Percentiles rank a stretch among this genome's conserved stretches.
These are phyloP conservation scores for Orussus abietinus DNA, from an alignment of 1,140 invertebrate genomes.

Conservation along the genomic window DNA sequence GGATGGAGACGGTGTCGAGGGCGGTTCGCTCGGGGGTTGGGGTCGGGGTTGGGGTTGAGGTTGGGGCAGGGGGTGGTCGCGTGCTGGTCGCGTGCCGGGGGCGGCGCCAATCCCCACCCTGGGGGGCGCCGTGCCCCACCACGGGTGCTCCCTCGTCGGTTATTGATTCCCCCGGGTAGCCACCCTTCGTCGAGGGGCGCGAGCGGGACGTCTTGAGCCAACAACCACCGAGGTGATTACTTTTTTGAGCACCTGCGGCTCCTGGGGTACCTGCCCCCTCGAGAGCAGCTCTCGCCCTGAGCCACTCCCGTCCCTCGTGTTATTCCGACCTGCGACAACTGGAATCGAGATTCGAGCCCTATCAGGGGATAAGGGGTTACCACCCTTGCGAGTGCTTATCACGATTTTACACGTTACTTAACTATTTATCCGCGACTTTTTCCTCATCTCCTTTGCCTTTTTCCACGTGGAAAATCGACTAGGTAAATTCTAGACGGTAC, in stretches of 20 bases:
- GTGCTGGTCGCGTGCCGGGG: conserved; percentile 51
- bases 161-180: conserved; percentile 52
- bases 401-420: too few species aligned
- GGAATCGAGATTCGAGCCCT: too few species aligned
- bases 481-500: too few species aligned
- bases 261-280: too few species aligned
- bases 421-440: too few species aligned
- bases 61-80: conserved; percentile 34
- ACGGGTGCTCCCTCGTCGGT: conserved; percentile 42
- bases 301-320: too few species aligned
- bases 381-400: too few species aligned
- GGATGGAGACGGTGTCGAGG: conserved; percentile 21
- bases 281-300: too few species aligned
- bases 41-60: conserved; percentile 21
- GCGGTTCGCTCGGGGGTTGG: conserved; percentile 23
- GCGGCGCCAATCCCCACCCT: conserved; percentile 39
- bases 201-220: conserved; percentile 14
- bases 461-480: too few species aligned
- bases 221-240: conserved; percentile 14
- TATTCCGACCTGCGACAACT: too few species aligned
- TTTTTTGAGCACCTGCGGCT: conserved; percentile 9
- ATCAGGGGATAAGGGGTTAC: too few species aligned
- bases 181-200: conserved; percentile 29
- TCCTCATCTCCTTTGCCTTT: too few species aligned
- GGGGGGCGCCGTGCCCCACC: conserved; percentile 31